Evolutionary conservation across 2,797 vertebrate species (phyloP).

Genomic region (Arvicola amphibius): DNA sequence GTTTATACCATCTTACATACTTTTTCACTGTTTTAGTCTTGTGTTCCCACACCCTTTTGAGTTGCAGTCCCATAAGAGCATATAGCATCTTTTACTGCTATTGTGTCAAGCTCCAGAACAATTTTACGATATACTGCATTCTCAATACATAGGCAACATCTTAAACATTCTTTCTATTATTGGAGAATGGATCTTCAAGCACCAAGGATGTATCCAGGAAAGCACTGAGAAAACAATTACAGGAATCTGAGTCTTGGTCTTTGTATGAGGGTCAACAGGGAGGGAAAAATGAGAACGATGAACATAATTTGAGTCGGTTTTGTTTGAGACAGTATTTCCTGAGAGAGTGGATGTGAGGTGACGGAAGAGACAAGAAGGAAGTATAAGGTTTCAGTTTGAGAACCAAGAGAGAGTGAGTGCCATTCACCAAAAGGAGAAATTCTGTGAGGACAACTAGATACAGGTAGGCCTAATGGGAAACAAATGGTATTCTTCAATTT

Average conservation of each 20-base stretch:
- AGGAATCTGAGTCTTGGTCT: neutral
- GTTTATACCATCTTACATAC: neutral
- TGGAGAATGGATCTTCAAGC: neutral
- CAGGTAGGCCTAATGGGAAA: neutral
- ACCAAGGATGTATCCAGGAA: neutral
- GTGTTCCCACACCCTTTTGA: neutral
- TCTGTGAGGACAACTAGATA: neutral
- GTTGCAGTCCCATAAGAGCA: neutral
- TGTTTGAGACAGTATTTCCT: neutral
- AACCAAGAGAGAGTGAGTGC: neutral
- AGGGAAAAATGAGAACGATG: neutral
- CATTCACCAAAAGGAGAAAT: neutral
- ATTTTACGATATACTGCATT: neutral
- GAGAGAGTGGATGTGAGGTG: neutral
- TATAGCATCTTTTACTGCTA: neutral
- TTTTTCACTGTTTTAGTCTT: neutral
- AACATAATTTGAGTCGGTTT: neutral
- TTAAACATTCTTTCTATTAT: neutral
- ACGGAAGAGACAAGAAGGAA: neutral
- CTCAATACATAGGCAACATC: neutral
- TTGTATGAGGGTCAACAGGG: neutral
- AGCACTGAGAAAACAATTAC: neutral
- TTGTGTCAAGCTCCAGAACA: neutral
- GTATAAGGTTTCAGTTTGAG: neutral
- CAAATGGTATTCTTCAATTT: constrained; percentile 13